Evolutionary conservation across 2,888 invertebrate genomes (phyloP).

Genomic region (Baronia brevicornis): DNA sequence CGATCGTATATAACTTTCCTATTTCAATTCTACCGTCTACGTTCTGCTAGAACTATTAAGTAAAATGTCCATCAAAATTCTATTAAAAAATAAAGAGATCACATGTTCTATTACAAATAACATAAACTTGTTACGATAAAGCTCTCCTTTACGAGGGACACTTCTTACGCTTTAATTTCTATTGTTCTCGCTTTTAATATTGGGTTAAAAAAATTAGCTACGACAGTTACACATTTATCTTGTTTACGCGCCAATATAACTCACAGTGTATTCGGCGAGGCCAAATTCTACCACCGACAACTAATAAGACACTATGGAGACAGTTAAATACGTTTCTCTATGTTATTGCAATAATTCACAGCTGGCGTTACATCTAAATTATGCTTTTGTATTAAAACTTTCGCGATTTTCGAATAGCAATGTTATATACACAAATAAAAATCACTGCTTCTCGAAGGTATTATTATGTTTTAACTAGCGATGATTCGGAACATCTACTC

Average conservation of each 20-base stretch:
- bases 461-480: too few species aligned
- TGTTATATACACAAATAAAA: too few species aligned
- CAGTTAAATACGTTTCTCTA: not conserved
- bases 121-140: constrained; percentile 67
- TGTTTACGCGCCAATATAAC: too few species aligned
- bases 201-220: constrained; percentile 19
- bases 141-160: constrained; percentile 53
- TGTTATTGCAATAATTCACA: constrained; percentile 1
- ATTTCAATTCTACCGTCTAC: constrained; percentile 54
- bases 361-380: not conserved
- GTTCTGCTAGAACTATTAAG: constrained; percentile 67
- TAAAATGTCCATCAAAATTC: constrained; percentile 73
- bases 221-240: not conserved
- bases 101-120: constrained; percentile 68
- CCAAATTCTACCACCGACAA: constrained; percentile 35
- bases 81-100: constrained; percentile 73
- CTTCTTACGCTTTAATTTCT: constrained; percentile 42
- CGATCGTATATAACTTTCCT: constrained; percentile 39
- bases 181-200: constrained; percentile 40
- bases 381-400: constrained; percentile 1
- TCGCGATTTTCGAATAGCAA: too few species aligned
- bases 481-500: too few species aligned
- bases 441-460: too few species aligned
- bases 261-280: constrained; percentile 24
- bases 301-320: not conserved